Conservation (phyloP, 1,140 invertebrate genomes). For the Episyrphus balteatus region DNA sequence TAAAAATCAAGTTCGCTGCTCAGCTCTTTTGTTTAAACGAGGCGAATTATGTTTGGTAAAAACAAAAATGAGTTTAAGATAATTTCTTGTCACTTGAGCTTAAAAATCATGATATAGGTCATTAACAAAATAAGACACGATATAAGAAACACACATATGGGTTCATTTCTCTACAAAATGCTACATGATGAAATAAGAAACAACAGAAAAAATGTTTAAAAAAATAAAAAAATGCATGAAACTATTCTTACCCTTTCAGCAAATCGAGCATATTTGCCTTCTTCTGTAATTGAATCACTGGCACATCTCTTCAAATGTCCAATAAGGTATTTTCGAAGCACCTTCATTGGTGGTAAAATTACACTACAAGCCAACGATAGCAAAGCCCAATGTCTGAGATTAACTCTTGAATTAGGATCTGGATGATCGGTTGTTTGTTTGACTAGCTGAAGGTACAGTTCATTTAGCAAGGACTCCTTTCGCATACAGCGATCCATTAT, state of each 20-base stretch:
- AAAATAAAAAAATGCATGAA: neutral
- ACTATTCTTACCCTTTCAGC: constrained; percentile 63
- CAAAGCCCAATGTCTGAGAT: constrained; percentile 84
- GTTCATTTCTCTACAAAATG: too few relatives aligned
- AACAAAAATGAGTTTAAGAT: too few relatives aligned
- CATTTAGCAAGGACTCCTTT: constrained; percentile 76
- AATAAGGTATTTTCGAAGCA: constrained; percentile 78
- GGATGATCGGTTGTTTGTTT: constrained; percentile 86
- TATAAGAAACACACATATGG: too few relatives aligned
- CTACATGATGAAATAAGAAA: too few relatives aligned
- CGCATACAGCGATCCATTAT: constrained; percentile 84
- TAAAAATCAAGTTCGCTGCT: too few relatives aligned
- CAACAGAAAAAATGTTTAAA: neutral
- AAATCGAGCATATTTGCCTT: constrained; percentile 88
- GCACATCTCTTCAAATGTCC: constrained; percentile 81
- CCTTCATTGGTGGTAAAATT: constrained; percentile 70
- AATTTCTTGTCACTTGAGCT: too few relatives aligned
- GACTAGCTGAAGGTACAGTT: constrained; percentile 86
- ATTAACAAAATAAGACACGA: too few relatives aligned
- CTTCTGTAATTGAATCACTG: constrained; percentile 80
- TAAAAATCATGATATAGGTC: too few relatives aligned
- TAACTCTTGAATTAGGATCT: constrained; percentile 80
- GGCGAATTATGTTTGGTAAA: too few relatives aligned
- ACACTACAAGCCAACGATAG: constrained; percentile 81
- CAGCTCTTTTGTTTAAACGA: too few relatives aligned